Conservation (phyloP, 2,888 invertebrate species). For the Melanostoma mellinum region DNA sequence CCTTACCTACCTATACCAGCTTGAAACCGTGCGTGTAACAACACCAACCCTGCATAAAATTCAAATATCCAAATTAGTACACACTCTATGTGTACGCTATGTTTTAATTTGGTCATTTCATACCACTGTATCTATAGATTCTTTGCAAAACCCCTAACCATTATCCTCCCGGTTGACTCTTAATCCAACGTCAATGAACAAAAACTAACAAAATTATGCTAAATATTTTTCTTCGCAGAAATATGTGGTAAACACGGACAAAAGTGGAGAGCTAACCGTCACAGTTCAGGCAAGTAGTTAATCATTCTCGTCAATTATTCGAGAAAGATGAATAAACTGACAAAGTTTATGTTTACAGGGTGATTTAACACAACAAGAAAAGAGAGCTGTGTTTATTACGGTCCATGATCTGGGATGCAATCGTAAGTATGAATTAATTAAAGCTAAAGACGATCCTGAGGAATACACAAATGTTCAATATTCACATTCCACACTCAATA, state of each 20-base stretch:
- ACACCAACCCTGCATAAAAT: constrained; percentile 1
- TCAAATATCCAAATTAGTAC: constrained; percentile 29
- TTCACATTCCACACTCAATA: too few relatives aligned
- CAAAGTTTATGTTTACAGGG: constrained; percentile 84
- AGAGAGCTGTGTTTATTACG: constrained; percentile 92
- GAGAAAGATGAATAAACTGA: neutral
- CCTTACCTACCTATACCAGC: too few relatives aligned
- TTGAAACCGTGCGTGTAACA: neutral
- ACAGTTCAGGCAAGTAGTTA: constrained; percentile 87
- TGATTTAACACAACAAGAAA: constrained; percentile 90
- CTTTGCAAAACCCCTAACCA: constrained; percentile 66
- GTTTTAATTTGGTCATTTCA: constrained; percentile 79
- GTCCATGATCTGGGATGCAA: constrained; percentile 94
- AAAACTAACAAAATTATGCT: constrained; percentile 6
- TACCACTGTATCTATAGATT: constrained; percentile 75
- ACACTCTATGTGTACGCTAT: constrained; percentile 3
- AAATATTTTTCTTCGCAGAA: constrained; percentile 85
- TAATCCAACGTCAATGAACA: neutral
- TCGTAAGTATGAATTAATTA: constrained; percentile 83
- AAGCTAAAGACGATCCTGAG: too few relatives aligned
- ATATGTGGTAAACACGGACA: constrained; percentile 89
- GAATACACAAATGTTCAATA: too few relatives aligned
- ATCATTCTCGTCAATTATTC: neutral
- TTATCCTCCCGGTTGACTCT: neutral
- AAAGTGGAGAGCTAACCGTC: constrained; percentile 89